phyloP scores from a whole-genome alignment of 2,888 invertebrate genomes.

The Torymus tubicola region DNA sequence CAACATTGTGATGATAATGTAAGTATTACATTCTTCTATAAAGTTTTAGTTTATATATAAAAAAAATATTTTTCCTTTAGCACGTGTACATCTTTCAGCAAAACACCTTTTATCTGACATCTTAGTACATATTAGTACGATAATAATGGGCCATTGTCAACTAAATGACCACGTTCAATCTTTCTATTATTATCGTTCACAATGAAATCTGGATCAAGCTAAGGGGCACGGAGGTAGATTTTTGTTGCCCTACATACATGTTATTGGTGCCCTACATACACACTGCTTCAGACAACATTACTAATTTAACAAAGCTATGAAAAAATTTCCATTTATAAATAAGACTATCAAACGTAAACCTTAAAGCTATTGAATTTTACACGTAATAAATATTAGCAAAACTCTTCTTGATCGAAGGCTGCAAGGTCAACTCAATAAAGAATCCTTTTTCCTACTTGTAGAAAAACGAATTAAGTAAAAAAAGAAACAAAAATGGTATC shows the following conservation, averaged over 20 bases:
- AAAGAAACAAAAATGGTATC: too few relatives aligned
- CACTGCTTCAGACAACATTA: not conserved
- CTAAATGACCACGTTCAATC: conserved; percentile 18
- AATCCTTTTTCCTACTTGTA: too few relatives aligned
- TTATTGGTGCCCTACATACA: conserved; percentile 17
- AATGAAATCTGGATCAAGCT: conserved; percentile 40
- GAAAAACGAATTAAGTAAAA: too few relatives aligned
- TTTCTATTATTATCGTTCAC: conserved; percentile 31
- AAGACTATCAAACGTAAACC: too few relatives aligned
- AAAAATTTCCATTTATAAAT: too few relatives aligned
- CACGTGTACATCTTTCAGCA: not conserved
- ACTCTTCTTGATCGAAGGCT: too few relatives aligned
- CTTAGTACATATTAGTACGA: conserved; percentile 16
- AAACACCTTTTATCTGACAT: not conserved
- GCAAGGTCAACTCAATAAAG: too few relatives aligned
- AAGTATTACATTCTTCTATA: too few relatives aligned
- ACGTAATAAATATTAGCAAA: too few relatives aligned
- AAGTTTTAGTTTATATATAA: too few relatives aligned
- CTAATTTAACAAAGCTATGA: not conserved
- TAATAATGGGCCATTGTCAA: conserved; percentile 9
- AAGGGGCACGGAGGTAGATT: conserved; percentile 1
- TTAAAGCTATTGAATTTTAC: too few relatives aligned
- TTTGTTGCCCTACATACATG: conserved; percentile 15
- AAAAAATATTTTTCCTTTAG: not conserved
- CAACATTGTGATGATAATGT: too few relatives aligned